phyloP scores from a whole-genome alignment of 2,113 vertebrate genomes.

The Lipotes vexillifer region DNA sequence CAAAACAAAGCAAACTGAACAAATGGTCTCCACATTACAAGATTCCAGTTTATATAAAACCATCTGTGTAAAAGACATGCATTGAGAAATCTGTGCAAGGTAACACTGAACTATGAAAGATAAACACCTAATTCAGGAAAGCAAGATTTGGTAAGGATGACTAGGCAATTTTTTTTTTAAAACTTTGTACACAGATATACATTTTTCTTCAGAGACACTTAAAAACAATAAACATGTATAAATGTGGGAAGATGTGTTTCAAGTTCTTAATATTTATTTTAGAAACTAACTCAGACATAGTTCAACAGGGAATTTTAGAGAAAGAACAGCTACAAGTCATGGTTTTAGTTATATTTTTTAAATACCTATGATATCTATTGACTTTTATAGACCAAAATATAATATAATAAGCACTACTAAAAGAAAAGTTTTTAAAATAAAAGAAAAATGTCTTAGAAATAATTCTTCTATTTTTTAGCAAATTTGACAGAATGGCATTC shows the following conservation, averaged over 20 bases:
- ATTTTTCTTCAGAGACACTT: neutral
- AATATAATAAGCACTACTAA: neutral
- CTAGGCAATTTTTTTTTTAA: neutral
- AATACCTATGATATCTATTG: neutral
- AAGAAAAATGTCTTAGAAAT: neutral
- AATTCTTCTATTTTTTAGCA: neutral
- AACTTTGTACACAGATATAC: neutral
- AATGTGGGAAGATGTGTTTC: neutral
- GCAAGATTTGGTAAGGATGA: neutral
- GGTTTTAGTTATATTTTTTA: neutral
- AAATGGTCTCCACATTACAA: neutral
- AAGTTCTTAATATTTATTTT: constrained; percentile 7
- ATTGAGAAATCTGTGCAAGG: neutral
- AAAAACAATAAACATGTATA: neutral
- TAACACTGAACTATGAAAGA: neutral
- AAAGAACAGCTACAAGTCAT: neutral
- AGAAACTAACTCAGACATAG: neutral
- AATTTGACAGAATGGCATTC: neutral
- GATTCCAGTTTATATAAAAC: neutral
- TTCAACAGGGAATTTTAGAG: neutral
- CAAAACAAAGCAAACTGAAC: neutral
- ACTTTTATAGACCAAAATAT: neutral
- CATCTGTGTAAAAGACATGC: neutral
- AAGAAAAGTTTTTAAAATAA: neutral
- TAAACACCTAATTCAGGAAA: neutral